Evolutionary conservation across 2,113 vertebrate genomes (phyloP), one percentile per base, ranked within the genome.

Genomic region (Sinocyclocheilus maitianheensis): DNA sequence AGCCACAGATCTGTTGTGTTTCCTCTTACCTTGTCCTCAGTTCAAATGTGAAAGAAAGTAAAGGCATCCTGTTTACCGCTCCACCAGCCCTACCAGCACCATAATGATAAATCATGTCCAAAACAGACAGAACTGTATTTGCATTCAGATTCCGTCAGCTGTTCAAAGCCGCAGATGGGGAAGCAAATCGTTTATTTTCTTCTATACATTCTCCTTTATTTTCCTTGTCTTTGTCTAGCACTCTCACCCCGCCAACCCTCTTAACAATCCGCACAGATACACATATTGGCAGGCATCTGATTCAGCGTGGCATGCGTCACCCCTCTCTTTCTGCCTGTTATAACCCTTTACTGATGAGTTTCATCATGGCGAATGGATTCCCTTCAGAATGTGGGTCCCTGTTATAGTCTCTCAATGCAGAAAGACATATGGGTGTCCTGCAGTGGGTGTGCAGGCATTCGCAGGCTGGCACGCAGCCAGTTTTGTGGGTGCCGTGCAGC

Each of bases 81-180:
- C 30, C 7, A 30, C n/a, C 13, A n/a, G 37, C 40, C 22, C 75
- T 53, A 81, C 51, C 87, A 69, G 74, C 85, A 71, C 46, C 16
- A 20, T 34, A 37, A 78, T 58, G 34, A 87, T 89, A 84, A 89
- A 87, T 87, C 89, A 87, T 76, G 30, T 22, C 48, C 63, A 62
- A 81, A 82, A 86, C 81, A 85, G 62, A 79, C 74, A 74, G 37
- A 72, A 71, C 55, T 82, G 76, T 82, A 87, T 89, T 86, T 87
- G 85, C 86, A 84, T 81, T 81, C 62, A 65, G 62, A 62, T 81
- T 87, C 72, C 24, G 84, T 89, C 83, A 86, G 87, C 81, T 77
- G 62, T 89, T 84, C 78, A 69, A 88, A 86, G 74, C 72, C 37
- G 63, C 78, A 83, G 84, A 60, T 77, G 55, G 74, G 53, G 84